Evolutionary conservation across 2,888 invertebrate genomes (phyloP).

Genomic region (Melitaea athalia): DNA sequence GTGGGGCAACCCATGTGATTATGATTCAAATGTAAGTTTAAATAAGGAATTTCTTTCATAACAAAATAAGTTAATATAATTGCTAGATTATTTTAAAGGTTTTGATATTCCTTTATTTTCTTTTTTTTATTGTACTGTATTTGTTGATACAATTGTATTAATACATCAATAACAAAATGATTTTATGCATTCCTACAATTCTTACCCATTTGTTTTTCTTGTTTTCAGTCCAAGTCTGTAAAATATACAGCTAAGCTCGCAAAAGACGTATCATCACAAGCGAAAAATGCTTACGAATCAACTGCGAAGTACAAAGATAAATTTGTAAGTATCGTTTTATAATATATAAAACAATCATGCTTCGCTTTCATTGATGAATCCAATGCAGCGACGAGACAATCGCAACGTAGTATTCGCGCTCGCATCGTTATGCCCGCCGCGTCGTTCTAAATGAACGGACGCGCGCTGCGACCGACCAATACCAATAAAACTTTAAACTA

Average conservation of each 20-base stretch:
- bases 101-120: not conserved
- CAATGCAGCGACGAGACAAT: conserved; percentile 51
- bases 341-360: conserved; percentile 42
- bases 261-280: conserved; percentile 57
- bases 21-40: conserved; percentile 48
- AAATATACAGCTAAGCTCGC: conserved; percentile 55
- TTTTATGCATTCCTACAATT: too few species aligned
- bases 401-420: conserved; percentile 63
- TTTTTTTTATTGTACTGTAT: too few species aligned
- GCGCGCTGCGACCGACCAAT: conserved; percentile 69
- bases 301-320: conserved; percentile 63
- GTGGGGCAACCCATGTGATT: conserved; percentile 75
- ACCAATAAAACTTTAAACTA: conserved; percentile 68
- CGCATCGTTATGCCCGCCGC: conserved; percentile 77
- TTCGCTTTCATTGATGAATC: conserved; percentile 71
- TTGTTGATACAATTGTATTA: not conserved
- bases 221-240: conserved; percentile 61
- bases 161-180: too few species aligned
- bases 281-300: conserved; percentile 55
- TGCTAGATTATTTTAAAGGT: not conserved
- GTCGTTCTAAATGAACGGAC: conserved; percentile 79
- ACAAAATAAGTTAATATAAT: not conserved
- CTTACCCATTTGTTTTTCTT: conserved; percentile 10
- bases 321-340: conserved; percentile 64
- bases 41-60: not conserved